Percentiles rank a stretch among this genome's conserved stretches.
These are phyloP conservation scores for Onychostruthus taczanowskii DNA, from an alignment of 2,113 vertebrate genomes.

Conservation along the genomic window DNA sequence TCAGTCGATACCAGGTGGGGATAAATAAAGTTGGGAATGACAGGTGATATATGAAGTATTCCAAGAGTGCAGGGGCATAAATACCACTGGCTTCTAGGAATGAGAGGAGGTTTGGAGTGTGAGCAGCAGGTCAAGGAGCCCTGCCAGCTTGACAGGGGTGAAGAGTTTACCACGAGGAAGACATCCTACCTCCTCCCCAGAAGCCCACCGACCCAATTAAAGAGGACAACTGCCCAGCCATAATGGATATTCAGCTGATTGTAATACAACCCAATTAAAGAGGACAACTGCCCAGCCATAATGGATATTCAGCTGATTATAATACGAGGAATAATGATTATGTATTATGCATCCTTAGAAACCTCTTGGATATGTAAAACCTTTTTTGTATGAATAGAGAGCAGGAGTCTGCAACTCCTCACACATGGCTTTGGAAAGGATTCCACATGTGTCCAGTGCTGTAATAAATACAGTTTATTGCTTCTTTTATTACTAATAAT, in stretches of 20 bases:
- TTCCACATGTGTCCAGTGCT: fast-evolving
- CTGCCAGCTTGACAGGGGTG: neutral
- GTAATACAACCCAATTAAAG: neutral
- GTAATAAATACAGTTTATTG: neutral
- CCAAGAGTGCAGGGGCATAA: neutral
- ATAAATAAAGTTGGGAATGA: neutral
- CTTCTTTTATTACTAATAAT: neutral
- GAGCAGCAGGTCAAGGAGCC: neutral
- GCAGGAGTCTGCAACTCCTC: neutral
- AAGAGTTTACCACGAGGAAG: neutral
- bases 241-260: neutral
- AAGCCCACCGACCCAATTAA: neutral
- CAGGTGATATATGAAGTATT: neutral
- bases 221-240: neutral
- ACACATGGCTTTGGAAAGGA: neutral
- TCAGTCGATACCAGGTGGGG: neutral
- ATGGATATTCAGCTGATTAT: neutral
- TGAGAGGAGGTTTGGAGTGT: neutral
- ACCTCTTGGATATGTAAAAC: neutral
- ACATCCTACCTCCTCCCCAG: neutral
- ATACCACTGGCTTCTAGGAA: neutral
- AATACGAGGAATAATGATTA: neutral
- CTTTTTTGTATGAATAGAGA: neutral
- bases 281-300: neutral
- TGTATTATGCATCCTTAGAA: neutral